Percentiles rank a stretch among this genome's conserved stretches.
These are phyloP conservation scores for Microtus ochrogaster DNA, from an alignment of 2,113 vertebrate species.

Conservation along the genomic window DNA sequence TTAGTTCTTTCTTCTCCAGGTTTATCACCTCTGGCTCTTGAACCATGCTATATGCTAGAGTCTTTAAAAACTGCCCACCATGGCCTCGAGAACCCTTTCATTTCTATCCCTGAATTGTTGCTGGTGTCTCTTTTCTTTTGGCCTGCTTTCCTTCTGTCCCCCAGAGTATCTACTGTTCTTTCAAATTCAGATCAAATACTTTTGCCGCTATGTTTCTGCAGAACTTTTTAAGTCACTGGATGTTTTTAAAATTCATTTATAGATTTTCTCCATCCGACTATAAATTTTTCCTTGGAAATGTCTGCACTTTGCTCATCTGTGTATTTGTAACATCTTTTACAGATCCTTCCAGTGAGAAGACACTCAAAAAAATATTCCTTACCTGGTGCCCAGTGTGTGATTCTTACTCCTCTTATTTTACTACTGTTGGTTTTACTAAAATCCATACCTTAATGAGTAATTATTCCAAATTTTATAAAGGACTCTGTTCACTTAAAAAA, in stretches of 20 bases:
- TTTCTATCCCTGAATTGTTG: neutral
- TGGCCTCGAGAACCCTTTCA: neutral
- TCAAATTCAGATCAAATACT: neutral
- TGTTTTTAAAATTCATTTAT: neutral
- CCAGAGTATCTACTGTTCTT: neutral
- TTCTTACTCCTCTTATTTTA: neutral
- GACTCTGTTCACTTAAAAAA: neutral
- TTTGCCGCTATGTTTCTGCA: neutral
- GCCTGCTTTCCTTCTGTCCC: neutral
- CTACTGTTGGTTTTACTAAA: slow-evolving; percentile 13
- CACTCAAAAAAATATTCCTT: slow-evolving; percentile 15
- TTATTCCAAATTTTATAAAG: neutral
- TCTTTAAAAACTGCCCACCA: neutral
- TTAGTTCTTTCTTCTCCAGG: neutral
- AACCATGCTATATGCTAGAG: neutral
- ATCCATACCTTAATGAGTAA: neutral
- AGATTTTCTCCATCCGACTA: neutral
- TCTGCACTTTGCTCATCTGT: neutral
- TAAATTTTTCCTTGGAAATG: neutral
- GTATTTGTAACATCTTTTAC: neutral
- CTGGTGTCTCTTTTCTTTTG: neutral
- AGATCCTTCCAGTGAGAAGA: neutral
- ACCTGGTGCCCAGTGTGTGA: neutral
- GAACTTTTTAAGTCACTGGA: neutral
- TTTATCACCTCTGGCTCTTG: neutral